These are phyloP conservation scores for Galeruca laticollis DNA, from an alignment of 2,888 invertebrate species.

Conservation along the genomic window DNA sequence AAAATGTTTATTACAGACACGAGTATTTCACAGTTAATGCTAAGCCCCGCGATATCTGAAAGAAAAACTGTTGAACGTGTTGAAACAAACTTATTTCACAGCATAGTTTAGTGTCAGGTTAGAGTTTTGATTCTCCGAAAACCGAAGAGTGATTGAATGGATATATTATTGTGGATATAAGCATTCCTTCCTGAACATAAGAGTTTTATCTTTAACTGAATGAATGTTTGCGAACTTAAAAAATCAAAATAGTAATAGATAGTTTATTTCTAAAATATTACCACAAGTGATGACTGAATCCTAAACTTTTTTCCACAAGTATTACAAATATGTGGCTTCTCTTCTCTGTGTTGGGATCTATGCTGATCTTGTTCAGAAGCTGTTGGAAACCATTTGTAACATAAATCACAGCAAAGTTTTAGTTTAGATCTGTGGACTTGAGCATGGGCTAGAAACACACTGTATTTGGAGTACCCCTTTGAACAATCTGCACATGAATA, in stretches of 20 bases:
- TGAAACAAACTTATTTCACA: too few species aligned
- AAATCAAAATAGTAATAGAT: neutral
- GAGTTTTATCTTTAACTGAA: too few species aligned
- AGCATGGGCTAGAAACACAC: constrained; percentile 75
- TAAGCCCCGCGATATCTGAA: too few species aligned
- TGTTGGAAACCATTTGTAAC: constrained; percentile 71
- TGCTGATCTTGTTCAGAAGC: constrained; percentile 63
- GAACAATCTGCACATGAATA: constrained; percentile 78
- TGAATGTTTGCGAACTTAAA: neutral
- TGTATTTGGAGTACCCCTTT: constrained; percentile 73
- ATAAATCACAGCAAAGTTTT: constrained; percentile 70
- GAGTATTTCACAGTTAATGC: neutral
- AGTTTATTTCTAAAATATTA: constrained; percentile 15
- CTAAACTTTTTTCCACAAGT: constrained; percentile 72
- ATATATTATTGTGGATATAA: too few species aligned
- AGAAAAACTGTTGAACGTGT: too few species aligned
- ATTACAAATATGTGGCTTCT: constrained; percentile 68
- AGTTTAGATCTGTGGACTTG: constrained; percentile 72
- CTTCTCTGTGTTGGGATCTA: constrained; percentile 69
- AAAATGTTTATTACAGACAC: too few species aligned
- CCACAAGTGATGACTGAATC: constrained; percentile 70
- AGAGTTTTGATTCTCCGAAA: too few species aligned
- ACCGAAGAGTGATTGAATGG: too few species aligned
- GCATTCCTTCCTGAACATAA: too few species aligned
- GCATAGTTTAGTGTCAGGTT: too few species aligned